These are phyloP conservation scores for Neomicropteryx cornuta DNA, from an alignment of 1,140 invertebrate species.

Conservation along the genomic window DNA sequence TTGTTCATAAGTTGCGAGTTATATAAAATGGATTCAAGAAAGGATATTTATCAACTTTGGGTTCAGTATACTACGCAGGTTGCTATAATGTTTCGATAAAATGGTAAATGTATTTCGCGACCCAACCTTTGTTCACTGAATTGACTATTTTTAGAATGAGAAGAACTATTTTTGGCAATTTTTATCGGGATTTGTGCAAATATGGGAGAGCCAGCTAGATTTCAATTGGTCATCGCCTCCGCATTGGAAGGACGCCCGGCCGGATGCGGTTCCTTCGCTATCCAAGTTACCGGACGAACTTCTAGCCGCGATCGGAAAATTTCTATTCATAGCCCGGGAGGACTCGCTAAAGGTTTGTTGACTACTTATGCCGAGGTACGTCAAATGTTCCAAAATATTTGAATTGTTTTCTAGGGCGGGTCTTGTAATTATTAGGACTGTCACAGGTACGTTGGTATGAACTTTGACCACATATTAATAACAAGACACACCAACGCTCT, in stretches of 20 bases:
- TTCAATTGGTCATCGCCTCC: slow-evolving; percentile 29
- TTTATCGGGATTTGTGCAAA: slow-evolving; percentile 37
- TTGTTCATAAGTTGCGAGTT: too few species aligned
- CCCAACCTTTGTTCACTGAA: too few species aligned
- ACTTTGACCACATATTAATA: too few species aligned
- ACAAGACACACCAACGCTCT: too few species aligned
- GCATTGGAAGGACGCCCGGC: slow-evolving; percentile 29
- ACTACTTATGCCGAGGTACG: too few species aligned
- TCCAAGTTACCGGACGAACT: slow-evolving; percentile 40
- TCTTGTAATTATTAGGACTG: too few species aligned
- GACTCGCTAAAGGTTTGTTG: slow-evolving; percentile 30
- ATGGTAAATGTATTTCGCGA: neutral
- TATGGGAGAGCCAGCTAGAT: slow-evolving; percentile 36
- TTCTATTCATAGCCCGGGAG: slow-evolving; percentile 39
- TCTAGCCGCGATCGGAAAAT: slow-evolving; percentile 39
- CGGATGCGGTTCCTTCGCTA: slow-evolving; percentile 37
- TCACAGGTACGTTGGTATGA: too few species aligned
- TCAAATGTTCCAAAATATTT: too few species aligned
- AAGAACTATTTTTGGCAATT: slow-evolving; percentile 39
- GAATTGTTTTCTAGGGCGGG: too few species aligned
- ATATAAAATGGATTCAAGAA: slow-evolving; percentile 35
- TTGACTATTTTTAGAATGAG: slow-evolving; percentile 35
- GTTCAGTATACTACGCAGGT: slow-evolving; percentile 42
- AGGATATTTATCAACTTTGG: slow-evolving; percentile 41
- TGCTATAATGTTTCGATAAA: slow-evolving; percentile 2